Conservation (phyloP, 2,113 vertebrate species). For the Zosterops hypoxanthus region DNA sequence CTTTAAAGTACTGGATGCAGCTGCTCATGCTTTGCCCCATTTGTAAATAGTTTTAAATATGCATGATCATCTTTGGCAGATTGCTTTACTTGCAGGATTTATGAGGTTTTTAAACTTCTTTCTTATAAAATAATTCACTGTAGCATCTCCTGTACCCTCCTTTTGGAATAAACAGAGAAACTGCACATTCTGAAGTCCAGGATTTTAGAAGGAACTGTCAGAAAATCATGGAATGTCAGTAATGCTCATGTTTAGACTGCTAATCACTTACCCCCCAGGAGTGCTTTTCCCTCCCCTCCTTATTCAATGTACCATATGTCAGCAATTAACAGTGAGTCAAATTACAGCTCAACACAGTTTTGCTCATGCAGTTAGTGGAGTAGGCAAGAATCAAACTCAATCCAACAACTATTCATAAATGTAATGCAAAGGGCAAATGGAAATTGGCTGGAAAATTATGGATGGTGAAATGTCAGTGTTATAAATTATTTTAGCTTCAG, state of each 20-base stretch:
- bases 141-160: background rate
- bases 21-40: slow-evolving; percentile 22
- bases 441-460: slow-evolving; percentile 44
- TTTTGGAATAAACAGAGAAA: background rate
- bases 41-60: slow-evolving; percentile 62
- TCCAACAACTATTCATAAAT: slow-evolving; percentile 1
- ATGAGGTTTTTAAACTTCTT: background rate
- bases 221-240: background rate
- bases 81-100: slow-evolving; percentile 28
- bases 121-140: background rate
- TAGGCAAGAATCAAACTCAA: slow-evolving; percentile 30
- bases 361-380: background rate
- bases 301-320: slow-evolving; percentile 47
- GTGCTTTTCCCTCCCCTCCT: background rate
- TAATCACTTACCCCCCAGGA: slow-evolving; percentile 27
- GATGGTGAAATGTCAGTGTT: slow-evolving; percentile 35
- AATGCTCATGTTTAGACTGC: slow-evolving; percentile 10
- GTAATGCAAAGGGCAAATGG: slow-evolving; percentile 46
- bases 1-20: slow-evolving; percentile 36
- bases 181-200: background rate
- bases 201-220: background rate
- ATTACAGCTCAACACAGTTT: slow-evolving; percentile 29
- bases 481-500: slow-evolving; percentile 31
- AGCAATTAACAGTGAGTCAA: slow-evolving; percentile 54
- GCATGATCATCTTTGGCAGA: slow-evolving; percentile 21